Percentiles rank a stretch among this genome's conserved stretches.
These are phyloP conservation scores for Nebria ingens DNA, from an alignment of 1,140 invertebrate genomes.

Conservation along the genomic window DNA sequence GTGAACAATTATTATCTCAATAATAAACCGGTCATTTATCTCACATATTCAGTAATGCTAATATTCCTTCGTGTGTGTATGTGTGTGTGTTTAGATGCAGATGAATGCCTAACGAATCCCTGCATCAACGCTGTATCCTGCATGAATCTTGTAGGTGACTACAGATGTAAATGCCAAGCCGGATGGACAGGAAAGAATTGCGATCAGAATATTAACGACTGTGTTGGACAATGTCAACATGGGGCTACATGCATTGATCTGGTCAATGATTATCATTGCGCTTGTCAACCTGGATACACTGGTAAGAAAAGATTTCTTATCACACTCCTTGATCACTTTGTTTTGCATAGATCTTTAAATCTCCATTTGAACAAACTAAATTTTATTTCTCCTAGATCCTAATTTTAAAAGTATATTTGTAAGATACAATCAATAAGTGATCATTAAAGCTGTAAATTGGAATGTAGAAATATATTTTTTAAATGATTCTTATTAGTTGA, in stretches of 20 bases:
- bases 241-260: slow-evolving; percentile 77
- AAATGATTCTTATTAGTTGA: too few relatives aligned
- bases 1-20: slow-evolving; percentile 30
- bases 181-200: slow-evolving; percentile 85
- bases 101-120: slow-evolving; percentile 50
- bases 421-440: too few relatives aligned
- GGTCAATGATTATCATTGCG: slow-evolving; percentile 73
- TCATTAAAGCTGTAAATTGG: too few relatives aligned
- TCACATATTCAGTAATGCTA: neutral
- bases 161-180: slow-evolving; percentile 65
- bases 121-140: slow-evolving; percentile 76
- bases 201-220: slow-evolving; percentile 80
- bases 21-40: neutral
- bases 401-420: too few relatives aligned
- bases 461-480: too few relatives aligned
- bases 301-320: too few relatives aligned
- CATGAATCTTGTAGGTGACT: slow-evolving; percentile 71
- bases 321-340: too few relatives aligned
- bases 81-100: slow-evolving; percentile 49
- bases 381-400: too few relatives aligned
- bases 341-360: too few relatives aligned
- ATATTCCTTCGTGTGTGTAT: neutral
- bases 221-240: slow-evolving; percentile 76
- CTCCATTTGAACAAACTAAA: too few relatives aligned
- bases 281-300: slow-evolving; percentile 69